These are phyloP conservation scores for Onychorhynchus coronatus DNA, from an alignment of 2,113 vertebrate genomes.

Conservation along the genomic window DNA sequence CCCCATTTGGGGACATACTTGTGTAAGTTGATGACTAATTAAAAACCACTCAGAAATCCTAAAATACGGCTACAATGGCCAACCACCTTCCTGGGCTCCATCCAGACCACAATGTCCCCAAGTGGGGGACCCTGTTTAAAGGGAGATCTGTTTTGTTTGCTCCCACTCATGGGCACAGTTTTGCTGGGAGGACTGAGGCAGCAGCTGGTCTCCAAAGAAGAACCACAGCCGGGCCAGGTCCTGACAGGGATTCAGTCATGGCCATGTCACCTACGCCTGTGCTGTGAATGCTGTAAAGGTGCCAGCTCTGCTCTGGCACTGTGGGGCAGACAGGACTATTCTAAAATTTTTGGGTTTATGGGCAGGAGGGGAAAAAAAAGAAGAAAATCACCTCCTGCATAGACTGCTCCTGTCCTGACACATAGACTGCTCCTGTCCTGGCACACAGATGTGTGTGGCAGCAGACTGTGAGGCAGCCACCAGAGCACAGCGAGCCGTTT, in stretches of 20 bases:
- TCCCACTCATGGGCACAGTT: not conserved
- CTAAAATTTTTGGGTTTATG: not conserved
- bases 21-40: not conserved
- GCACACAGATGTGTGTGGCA: fast-evolving
- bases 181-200: not conserved
- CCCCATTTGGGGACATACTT: not conserved
- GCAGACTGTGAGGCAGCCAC: not conserved
- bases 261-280: not conserved
- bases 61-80: not conserved
- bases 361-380: fast-evolving
- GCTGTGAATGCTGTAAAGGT: fast-evolving
- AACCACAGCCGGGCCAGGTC: not conserved
- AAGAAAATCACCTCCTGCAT: not conserved
- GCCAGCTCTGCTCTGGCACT: not conserved
- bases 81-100: not conserved
- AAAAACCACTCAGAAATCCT: not conserved
- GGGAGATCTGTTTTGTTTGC: not conserved
- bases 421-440: fast-evolving
- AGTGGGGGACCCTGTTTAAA: not conserved
- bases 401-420: not conserved
- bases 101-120: fast-evolving
- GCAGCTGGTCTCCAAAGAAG: not conserved
- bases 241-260: not conserved
- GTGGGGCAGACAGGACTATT: not conserved
- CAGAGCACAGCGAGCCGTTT: not conserved